Percentiles rank a stretch among this genome's conserved stretches.
phyloP scores from a whole-genome alignment of 37 sponge, comb jelly and placozoan genomes.

The Halisarca cf. caerulea region DNA sequence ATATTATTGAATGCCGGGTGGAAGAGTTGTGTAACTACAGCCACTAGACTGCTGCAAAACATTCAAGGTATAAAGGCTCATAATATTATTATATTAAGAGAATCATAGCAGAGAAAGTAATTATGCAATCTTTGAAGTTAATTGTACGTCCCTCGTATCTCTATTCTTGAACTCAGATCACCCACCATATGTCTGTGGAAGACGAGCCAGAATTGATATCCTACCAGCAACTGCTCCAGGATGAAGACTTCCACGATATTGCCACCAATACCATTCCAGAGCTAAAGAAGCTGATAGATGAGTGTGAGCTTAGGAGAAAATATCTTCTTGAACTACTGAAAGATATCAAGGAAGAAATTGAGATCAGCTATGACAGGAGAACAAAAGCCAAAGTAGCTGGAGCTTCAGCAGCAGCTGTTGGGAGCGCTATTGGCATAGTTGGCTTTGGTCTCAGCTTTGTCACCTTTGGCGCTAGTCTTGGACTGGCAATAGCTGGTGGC shows the following conservation, averaged over 20 bases:
- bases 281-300: not conserved
- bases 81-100: too few relatives aligned
- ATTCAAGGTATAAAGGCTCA: too few relatives aligned
- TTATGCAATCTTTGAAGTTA: too few relatives aligned
- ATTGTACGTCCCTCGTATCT: too few relatives aligned
- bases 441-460: slow-evolving; percentile 40
- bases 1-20: too few relatives aligned
- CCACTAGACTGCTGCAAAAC: too few relatives aligned
- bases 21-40: too few relatives aligned
- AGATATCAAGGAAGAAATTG: not conserved
- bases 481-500: not conserved
- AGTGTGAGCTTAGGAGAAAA: not conserved
- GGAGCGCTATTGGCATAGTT: slow-evolving; percentile 20
- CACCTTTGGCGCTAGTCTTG: slow-evolving; percentile 50
- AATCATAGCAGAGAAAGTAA: too few relatives aligned
- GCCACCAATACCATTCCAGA: not conserved
- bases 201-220: too few relatives aligned
- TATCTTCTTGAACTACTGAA: not conserved
- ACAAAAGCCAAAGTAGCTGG: slow-evolving; percentile 19
- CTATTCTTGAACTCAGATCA: too few relatives aligned
- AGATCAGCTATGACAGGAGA: slow-evolving; percentile 38
- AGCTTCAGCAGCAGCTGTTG: slow-evolving; percentile 2
- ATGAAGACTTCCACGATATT: not conserved
- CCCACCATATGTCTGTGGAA: too few relatives aligned
- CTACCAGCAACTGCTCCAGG: not conserved